Evolutionary conservation across 2,113 vertebrate genomes (phyloP).

Genomic region (rat (Rattus norvegicus)): DNA sequence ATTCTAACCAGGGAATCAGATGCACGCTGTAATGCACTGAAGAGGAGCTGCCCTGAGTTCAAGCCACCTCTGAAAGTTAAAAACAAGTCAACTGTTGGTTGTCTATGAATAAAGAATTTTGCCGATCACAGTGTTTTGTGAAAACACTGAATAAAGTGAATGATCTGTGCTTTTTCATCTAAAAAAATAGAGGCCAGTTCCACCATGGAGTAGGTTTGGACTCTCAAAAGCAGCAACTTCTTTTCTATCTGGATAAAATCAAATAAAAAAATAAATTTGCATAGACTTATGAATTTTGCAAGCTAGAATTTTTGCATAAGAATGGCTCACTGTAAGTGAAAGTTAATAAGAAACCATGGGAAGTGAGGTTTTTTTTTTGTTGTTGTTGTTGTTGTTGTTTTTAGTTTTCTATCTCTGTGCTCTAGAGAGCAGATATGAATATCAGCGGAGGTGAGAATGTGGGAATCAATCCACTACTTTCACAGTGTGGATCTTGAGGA

Average conservation of each 20-base stretch:
- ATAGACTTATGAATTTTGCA: not conserved
- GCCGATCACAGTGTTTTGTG: constrained; percentile 41
- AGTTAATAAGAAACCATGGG: rapidly evolving
- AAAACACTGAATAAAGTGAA: constrained; percentile 48
- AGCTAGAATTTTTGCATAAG: not conserved
- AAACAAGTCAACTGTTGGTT: constrained; percentile 67
- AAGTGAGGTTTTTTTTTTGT: not conserved
- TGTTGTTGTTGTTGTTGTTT: too few relatives aligned
- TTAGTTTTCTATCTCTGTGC: not conserved
- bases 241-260: not conserved
- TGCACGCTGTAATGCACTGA: not conserved
- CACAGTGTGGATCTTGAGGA: not conserved
- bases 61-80: constrained; percentile 70
- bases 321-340: not conserved
- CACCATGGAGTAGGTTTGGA: too few relatives aligned
- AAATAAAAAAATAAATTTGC: not conserved
- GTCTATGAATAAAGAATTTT: constrained; percentile 53
- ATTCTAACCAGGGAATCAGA: constrained; percentile 51
- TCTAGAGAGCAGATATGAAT: not conserved
- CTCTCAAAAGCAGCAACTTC: not conserved
- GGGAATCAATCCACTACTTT: not conserved
- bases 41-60: constrained; percentile 46
- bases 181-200: not conserved
- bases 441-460: not conserved
- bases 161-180: constrained; percentile 55